Conservation (phyloP, 2,113 vertebrate genomes). For the Tachysurus fulvidraco region DNA sequence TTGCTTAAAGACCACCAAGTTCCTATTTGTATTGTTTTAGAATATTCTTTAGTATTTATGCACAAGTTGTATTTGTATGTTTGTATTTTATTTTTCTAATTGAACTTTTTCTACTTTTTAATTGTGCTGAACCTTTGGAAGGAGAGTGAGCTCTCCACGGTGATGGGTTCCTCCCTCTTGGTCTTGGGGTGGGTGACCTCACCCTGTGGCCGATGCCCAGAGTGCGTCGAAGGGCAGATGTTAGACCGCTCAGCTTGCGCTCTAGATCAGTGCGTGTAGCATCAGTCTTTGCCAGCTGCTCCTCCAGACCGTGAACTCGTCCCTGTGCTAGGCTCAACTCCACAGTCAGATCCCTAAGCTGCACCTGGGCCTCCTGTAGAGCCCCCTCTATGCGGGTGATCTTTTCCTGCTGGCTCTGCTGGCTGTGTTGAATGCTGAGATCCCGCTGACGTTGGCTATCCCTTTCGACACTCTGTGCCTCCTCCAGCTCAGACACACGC, state of each 20-base stretch:
- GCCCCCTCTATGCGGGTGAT: slow-evolving; percentile 54
- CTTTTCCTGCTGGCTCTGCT: slow-evolving; percentile 56
- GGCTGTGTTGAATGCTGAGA: slow-evolving; percentile 51
- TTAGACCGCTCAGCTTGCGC: slow-evolving; percentile 66
- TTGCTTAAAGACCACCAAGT: neutral
- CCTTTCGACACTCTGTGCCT: slow-evolving; percentile 50
- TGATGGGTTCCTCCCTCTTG: slow-evolving; percentile 56
- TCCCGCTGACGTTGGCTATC: slow-evolving; percentile 65
- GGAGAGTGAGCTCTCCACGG: slow-evolving; percentile 62
- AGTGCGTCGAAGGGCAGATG: slow-evolving; percentile 66
- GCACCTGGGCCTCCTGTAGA: slow-evolving; percentile 56
- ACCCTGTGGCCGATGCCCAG: slow-evolving; percentile 61
- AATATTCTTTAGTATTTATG: neutral
- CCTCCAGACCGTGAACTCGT: slow-evolving; percentile 63
- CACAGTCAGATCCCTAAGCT: slow-evolving; percentile 58
- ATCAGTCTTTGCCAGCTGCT: slow-evolving; percentile 68
- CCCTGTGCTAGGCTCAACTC: slow-evolving; percentile 61
- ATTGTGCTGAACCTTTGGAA: slow-evolving; percentile 65
- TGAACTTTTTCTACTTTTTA: neutral
- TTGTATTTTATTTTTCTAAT: neutral
- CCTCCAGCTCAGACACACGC: slow-evolving; percentile 67
- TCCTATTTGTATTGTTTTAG: neutral
- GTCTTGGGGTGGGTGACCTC: slow-evolving; percentile 43
- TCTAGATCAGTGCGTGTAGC: slow-evolving; percentile 61
- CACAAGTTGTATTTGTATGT: neutral